Base-by-base conservation (phyloP, 1,140 invertebrate species). In the Microplitis mediator region DNA sequence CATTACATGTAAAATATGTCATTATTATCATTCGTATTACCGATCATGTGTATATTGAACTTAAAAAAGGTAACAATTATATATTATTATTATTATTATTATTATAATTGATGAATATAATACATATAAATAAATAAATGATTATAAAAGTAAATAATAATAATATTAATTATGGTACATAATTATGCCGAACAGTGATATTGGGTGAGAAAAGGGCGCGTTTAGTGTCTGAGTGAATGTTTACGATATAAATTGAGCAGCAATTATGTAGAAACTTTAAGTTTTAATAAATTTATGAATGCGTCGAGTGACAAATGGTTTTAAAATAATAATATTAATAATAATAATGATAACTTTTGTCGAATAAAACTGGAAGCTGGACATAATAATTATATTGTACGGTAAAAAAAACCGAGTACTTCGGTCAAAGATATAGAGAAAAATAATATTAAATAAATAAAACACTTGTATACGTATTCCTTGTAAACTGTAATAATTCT, bases 381-480 rank as follows among this genome's bases (percentile, higher is more conserved):
- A 61, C 23, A 23, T 31, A 62, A 45, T 56, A 66, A 61, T 61
- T 68, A 72, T 45, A 69, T 67, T 63, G 70, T 72, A 75, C n/a
- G 68, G 58, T 68, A 45, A 45, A 23, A 23, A 23, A 45, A 9
- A 66, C 50, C 58, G 16, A 67, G 58, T 72, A 70, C 58, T 72
- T 56, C 9, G 23, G 65, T 72, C 73, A 75, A 76, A 77, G 76
- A 76, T 31, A 68, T 63, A 50, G 6, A 71, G 67, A 73, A 77
- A 81, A 76, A 79, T 77, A 78, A 72, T 62, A 72, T 71, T 62
- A 74, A 62, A 72, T 70, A 69, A 69, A 73, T 66, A 74, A 75
- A 69, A 85, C 83, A 86, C 85, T 87, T 86, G 86, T 87, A 87
- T 87, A 87, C 86, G 86, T 86, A 87, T 86, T 85, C 87, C 84